Base-by-base conservation (phyloP, 2,888 invertebrate species). In the Himalopsyche kuldschensis region DNA sequence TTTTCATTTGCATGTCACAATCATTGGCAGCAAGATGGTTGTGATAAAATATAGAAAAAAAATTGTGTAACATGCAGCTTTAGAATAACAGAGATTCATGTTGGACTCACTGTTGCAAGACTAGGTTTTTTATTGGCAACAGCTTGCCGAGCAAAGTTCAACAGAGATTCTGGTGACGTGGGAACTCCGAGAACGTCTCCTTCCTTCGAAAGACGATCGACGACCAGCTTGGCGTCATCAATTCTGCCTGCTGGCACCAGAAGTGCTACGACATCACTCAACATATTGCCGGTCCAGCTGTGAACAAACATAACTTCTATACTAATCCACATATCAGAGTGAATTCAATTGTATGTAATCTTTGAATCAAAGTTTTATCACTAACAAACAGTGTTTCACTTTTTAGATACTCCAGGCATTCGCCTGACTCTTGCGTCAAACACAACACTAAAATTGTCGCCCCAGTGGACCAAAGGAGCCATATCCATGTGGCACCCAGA, bases 261-360 rank as follows among this genome's bases (percentile, higher is more conserved):
- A 0, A 94, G 87, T 0, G 89, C 89, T 85, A 94, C 89, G 55
- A 95, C 90, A 87, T 94, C 91, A 4, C 94, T 94, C 77, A 95
- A 88, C 90, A 94, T 91, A 84, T 91, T 90, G 0, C 94, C 95
- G 10, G 93, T 93, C 89, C 94, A 93, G 48, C 91, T 92, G 84
- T 86, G 87, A 79, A 82, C 84, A 48, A 17, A 41, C 48, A 79
- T 15, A 79, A 24, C 27, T 46, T 20, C n/a, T n/a, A 30, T 46
- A 4, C 35, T 10, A 35, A 35, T 35, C 8, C 35, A 35, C 35
- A 35, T 6, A 4, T 5, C 32, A 32, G 8, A 41, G 4, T 15
- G 2, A 41, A 15, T 41, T 41, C 3, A 1, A 15, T 15, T 41
- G 15, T 15, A 11, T 15, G 15, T 6, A 15, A 6, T n/a, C n/a